Percentiles rank a stretch among this genome's conserved stretches.
phyloP scores from a whole-genome alignment of 2,113 vertebrate species.

The Drymodes brunneopygia region DNA sequence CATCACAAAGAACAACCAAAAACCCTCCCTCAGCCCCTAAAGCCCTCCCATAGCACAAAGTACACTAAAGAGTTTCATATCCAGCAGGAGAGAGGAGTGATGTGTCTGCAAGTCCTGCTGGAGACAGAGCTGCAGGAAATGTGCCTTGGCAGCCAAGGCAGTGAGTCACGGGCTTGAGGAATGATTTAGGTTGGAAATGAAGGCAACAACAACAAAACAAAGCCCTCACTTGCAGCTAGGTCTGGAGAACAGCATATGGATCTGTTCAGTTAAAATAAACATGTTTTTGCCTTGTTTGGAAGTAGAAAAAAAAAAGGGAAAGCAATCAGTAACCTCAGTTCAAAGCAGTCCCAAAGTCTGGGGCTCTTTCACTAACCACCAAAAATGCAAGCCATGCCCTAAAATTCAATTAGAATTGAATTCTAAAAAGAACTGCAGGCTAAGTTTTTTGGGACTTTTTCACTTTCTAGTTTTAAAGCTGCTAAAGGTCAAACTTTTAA shows the following conservation, averaged over 20 bases:
- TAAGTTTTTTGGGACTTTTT: neutral
- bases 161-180: neutral
- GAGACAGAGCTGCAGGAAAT: neutral
- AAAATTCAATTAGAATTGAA: neutral
- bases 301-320: neutral
- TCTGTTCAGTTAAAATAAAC: slow-evolving; percentile 6
- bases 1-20: neutral
- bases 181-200: neutral
- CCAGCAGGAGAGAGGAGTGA: neutral
- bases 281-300: neutral
- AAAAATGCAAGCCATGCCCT: neutral
- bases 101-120: neutral
- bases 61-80: neutral
- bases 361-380: neutral
- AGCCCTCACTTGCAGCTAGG: neutral
- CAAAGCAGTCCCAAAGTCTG: neutral
- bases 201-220: neutral
- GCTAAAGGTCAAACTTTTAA: neutral
- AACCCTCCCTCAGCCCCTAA: neutral
- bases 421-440: neutral
- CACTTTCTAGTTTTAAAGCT: neutral
- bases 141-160: neutral
- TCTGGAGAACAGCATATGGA: neutral
- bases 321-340: neutral
- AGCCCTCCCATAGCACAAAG: neutral